phyloP scores from a whole-genome alignment of 1,140 invertebrate genomes.

The Danaus melanippus region DNA sequence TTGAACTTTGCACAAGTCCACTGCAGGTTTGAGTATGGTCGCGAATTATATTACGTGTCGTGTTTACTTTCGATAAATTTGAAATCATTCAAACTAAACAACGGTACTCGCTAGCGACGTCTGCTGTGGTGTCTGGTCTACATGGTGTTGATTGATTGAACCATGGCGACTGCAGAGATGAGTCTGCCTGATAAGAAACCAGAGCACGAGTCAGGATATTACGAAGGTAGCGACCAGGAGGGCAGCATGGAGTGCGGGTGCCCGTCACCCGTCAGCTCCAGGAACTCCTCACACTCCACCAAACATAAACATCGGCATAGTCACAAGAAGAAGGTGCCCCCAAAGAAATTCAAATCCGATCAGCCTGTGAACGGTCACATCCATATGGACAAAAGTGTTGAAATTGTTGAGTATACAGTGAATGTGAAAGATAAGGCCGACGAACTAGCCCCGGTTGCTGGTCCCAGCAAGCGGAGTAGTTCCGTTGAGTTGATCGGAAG shows the following conservation, averaged over 20 bases:
- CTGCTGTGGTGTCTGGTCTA: conserved; percentile 28
- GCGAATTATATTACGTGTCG: conserved; percentile 62
- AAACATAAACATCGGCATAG: conserved; percentile 55
- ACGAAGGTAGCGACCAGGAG: conserved; percentile 68
- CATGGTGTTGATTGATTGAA: conserved; percentile 53
- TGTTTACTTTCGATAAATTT: conserved; percentile 55
- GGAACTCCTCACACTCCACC: conserved; percentile 58
- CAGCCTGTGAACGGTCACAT: conserved; percentile 45
- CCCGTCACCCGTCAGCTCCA: conserved; percentile 59
- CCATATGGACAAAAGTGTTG: conserved; percentile 51
- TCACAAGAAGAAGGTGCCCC: conserved; percentile 50
- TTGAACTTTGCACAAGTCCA: conserved; percentile 42
- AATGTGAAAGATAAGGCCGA: conserved; percentile 39
- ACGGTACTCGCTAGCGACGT: conserved; percentile 8
- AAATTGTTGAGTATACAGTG: conserved; percentile 53
- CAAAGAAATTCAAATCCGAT: conserved; percentile 48
- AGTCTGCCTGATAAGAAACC: conserved; percentile 65
- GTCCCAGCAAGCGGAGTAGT: conserved; percentile 56
- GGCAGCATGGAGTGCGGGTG: conserved; percentile 65
- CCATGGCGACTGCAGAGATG: conserved; percentile 66
- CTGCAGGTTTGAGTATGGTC: conserved; percentile 41
- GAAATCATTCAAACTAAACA: conserved; percentile 33
- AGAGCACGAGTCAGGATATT: conserved; percentile 68
- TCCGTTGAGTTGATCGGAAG: conserved; percentile 61
- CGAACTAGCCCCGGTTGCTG: conserved; percentile 34